phyloP scores from a whole-genome alignment of 2,888 invertebrate genomes.

The Mongoloraphidia duomilia region DNA sequence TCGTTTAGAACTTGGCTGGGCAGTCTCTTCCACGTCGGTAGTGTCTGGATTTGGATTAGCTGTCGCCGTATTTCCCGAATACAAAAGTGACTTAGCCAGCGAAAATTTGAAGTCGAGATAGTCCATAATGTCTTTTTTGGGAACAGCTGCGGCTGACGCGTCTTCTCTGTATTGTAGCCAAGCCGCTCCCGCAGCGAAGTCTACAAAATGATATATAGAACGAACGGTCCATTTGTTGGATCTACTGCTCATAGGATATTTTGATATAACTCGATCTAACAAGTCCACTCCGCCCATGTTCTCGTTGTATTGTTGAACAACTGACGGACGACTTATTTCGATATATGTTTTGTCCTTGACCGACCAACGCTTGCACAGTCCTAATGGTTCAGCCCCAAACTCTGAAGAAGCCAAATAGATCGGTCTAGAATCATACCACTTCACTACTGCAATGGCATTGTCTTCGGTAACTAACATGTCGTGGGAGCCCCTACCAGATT shows the following conservation, averaged over 20 bases:
- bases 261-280: constrained; percentile 11
- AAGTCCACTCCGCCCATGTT: constrained; percentile 11
- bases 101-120: neutral
- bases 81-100: neutral
- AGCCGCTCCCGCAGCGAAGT: constrained; percentile 14
- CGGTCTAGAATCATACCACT: constrained; percentile 7
- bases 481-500: constrained; percentile 5
- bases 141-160: too few relatives aligned
- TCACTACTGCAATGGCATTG: neutral
- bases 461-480: constrained; percentile 4
- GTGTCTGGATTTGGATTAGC: neutral
- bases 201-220: constrained; percentile 11
- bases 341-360: too few relatives aligned
- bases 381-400: constrained; percentile 5
- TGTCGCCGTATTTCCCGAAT: neutral
- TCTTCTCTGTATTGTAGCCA: constrained; percentile 9
- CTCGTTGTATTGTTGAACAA: too few relatives aligned
- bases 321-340: too few relatives aligned
- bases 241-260: constrained; percentile 14
- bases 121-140: neutral
- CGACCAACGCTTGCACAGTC: neutral
- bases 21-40: neutral
- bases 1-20: neutral
- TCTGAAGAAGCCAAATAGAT: constrained; percentile 6
- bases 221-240: constrained; percentile 15